A percentile compares a stretch with the other conserved stretches of the same genome.
Evolutionary conservation across 35 echinoderm and acorn worm genomes (phyloP).

Genomic region (Apostichopus japonicus): DNA sequence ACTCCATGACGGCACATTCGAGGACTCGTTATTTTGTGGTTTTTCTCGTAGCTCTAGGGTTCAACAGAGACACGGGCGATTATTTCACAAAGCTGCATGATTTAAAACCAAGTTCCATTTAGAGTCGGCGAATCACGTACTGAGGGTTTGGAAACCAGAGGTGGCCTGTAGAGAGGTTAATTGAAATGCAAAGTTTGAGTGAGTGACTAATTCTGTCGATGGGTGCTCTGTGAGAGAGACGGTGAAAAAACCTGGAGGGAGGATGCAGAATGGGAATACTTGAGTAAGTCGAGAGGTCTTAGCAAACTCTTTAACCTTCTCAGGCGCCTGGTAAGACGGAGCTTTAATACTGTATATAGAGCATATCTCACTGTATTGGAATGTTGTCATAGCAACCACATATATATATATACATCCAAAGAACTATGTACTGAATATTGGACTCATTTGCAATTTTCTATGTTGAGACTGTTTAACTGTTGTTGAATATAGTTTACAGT

Average conservation of each 20-base stretch:
- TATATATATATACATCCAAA: no score
- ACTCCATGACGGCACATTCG: background rate
- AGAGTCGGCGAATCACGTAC: background rate
- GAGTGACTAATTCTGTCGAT: background rate
- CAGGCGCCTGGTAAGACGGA: background rate
- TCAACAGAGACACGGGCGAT: background rate
- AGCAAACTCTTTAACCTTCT: background rate
- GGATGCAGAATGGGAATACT: background rate
- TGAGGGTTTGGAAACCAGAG: background rate
- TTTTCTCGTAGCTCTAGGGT: background rate
- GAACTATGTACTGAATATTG: no score
- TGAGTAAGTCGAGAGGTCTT: background rate
- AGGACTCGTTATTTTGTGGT: background rate
- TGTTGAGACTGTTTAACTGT: no score
- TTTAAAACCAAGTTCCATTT: background rate
- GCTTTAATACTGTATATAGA: background rate
- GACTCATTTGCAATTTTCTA: no score
- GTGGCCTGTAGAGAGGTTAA: background rate
- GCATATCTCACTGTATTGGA: background rate
- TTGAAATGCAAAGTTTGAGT: background rate
- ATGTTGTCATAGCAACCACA: no score
- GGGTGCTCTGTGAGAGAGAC: background rate
- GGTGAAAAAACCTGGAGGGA: background rate
- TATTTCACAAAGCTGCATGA: background rate
- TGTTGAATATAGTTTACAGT: no score